A percentile compares a stretch with the other conserved stretches of the same genome.
These are phyloP conservation scores for Aricia artaxerxes DNA, from an alignment of 2,888 invertebrate genomes.

Conservation along the genomic window DNA sequence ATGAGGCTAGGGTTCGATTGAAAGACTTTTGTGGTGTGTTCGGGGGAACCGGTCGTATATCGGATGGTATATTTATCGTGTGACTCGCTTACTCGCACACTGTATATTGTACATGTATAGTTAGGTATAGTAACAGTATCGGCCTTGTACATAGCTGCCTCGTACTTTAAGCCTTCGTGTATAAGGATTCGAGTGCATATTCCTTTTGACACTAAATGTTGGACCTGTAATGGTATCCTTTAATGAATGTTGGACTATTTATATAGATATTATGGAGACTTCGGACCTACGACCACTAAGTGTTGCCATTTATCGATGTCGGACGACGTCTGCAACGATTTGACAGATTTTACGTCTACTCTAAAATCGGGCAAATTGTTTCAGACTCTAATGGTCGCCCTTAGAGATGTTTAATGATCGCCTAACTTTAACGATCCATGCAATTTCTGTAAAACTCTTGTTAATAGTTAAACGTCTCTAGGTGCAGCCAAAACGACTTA, in stretches of 20 bases:
- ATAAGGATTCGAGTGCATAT: slow-evolving; percentile 48
- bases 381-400: slow-evolving; percentile 28
- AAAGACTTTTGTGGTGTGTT: slow-evolving; percentile 24
- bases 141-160: slow-evolving; percentile 74
- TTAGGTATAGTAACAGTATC: slow-evolving; percentile 57
- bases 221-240: slow-evolving; percentile 34
- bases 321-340: slow-evolving; percentile 35
- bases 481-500: slow-evolving; percentile 26
- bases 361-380: slow-evolving; percentile 31
- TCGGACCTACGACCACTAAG: slow-evolving; percentile 35
- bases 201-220: slow-evolving; percentile 40
- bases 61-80: slow-evolving; percentile 43
- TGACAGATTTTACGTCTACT: slow-evolving; percentile 10
- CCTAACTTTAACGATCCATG: too few relatives aligned
- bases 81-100: slow-evolving; percentile 40
- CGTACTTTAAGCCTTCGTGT: slow-evolving; percentile 50
- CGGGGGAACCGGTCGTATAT: slow-evolving; percentile 31
- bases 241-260: slow-evolving; percentile 39
- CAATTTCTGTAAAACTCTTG: too few relatives aligned
- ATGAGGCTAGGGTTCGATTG: not conserved
- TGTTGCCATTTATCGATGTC: slow-evolving; percentile 41
- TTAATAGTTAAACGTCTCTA: not conserved
- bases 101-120: slow-evolving; percentile 72
- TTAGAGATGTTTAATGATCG: not conserved
- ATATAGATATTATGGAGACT: slow-evolving; percentile 34